phyloP scores from a whole-genome alignment of 1,140 invertebrate species.

The Meloidogyne floridensis region DNA sequence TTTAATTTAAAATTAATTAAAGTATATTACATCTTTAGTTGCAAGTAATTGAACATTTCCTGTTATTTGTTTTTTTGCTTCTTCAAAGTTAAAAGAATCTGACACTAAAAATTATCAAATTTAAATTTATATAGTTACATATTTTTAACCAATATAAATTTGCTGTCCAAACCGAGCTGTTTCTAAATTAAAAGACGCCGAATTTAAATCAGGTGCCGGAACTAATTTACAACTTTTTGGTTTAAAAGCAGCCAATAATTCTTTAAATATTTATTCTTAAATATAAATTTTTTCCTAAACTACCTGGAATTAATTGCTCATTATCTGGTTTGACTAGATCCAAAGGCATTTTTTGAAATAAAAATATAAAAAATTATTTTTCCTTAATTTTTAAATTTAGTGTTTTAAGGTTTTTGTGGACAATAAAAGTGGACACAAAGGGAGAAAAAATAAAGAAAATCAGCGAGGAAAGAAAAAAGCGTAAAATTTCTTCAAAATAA shows the following conservation, averaged over 20 bases:
- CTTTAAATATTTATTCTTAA: not conserved
- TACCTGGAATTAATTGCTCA: slow-evolving; percentile 9
- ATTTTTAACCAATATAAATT: not conserved
- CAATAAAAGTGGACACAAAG: not conserved
- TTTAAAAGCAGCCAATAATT: not conserved
- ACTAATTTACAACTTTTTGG: slow-evolving; percentile 7
- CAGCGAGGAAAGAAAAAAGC: too few species aligned
- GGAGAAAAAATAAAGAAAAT: not conserved
- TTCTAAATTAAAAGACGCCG: not conserved
- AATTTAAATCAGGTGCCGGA: not conserved
- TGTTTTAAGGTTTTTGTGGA: not conserved
- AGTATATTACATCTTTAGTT: not conserved
- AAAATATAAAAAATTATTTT: too few species aligned
- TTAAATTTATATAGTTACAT: not conserved
- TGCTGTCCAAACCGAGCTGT: not conserved
- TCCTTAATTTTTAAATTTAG: not conserved
- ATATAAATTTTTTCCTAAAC: not conserved
- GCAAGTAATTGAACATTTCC: not conserved
- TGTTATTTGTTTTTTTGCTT: slow-evolving; percentile 2
- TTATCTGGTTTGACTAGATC: not conserved
- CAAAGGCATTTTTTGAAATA: not conserved
- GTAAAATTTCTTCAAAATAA: not conserved
- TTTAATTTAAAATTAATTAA: too few species aligned
- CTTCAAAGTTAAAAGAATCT: not conserved
- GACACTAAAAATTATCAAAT: not conserved